These are phyloP conservation scores for Tipula unca DNA, from an alignment of 2,888 invertebrate genomes.

Conservation along the genomic window DNA sequence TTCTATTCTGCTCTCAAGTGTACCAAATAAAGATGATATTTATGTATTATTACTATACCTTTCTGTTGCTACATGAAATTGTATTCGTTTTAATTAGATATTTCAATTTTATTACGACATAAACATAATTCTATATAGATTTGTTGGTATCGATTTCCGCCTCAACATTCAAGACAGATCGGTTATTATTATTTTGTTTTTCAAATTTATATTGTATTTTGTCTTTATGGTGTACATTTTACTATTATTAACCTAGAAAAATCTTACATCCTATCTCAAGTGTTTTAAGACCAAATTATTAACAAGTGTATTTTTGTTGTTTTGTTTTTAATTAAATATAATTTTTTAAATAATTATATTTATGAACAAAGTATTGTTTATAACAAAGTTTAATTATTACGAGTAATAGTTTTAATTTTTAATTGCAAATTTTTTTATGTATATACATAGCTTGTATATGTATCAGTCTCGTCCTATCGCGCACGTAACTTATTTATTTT, in stretches of 20 bases:
- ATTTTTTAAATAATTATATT: not conserved
- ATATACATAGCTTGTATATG: not conserved
- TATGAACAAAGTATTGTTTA: not conserved
- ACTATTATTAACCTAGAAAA: not conserved
- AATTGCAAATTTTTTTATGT: not conserved
- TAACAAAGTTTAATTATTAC: not conserved
- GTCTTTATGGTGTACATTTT: not conserved
- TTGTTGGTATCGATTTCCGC: not conserved
- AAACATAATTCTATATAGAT: not conserved
- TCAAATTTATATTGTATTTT: not conserved
- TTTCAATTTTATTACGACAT: not conserved
- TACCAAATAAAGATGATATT: too few species aligned
- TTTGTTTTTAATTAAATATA: not conserved
- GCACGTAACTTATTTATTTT: not conserved
- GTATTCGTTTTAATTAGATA: too few species aligned
- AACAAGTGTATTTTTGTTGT: not conserved
- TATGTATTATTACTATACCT: too few species aligned
- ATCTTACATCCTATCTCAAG: not conserved
- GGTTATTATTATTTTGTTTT: not conserved
- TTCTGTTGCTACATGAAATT: too few species aligned
- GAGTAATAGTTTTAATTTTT: constrained; percentile 1
- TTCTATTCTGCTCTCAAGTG: not conserved
- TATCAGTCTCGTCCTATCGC: not conserved
- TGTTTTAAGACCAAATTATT: not conserved
- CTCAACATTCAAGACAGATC: not conserved